phyloP scores from a whole-genome alignment of 2,888 invertebrate genomes.

The Lymantria monacha region DNA sequence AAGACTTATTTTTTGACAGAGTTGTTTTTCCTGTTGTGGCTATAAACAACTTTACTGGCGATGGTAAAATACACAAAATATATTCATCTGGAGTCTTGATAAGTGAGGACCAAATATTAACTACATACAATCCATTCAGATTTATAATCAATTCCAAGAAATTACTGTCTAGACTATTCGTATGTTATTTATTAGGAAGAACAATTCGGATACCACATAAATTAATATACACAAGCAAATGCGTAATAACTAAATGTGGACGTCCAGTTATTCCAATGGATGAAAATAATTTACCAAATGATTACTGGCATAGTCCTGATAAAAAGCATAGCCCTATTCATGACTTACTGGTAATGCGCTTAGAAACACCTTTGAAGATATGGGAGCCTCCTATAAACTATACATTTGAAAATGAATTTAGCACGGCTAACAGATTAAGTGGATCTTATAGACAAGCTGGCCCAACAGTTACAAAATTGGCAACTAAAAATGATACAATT shows the following conservation, averaged over 20 bases:
- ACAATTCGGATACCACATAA: background rate
- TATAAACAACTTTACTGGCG: background rate
- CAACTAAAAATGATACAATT: background rate
- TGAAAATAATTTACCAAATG: background rate
- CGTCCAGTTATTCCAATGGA: slow-evolving; percentile 3
- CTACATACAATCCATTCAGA: slow-evolving; percentile 7
- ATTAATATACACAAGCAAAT: background rate
- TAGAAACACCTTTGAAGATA: background rate
- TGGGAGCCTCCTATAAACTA: background rate
- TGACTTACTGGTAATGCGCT: slow-evolving; percentile 2
- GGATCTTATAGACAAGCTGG: background rate
- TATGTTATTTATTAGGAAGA: background rate
- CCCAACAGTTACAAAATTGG: background rate
- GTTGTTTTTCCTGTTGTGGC: background rate
- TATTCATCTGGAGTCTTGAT: background rate
- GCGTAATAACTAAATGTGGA: background rate
- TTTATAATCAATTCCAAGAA: background rate
- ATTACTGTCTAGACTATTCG: background rate
- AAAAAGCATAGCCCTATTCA: slow-evolving; percentile 2
- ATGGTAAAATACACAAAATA: background rate
- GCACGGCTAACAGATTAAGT: background rate
- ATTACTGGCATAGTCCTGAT: slow-evolving; percentile 3
- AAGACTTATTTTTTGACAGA: background rate
- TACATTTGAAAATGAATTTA: background rate
- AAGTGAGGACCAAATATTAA: background rate